phyloP scores from a whole-genome alignment of 92 coral and sea anemone genomes.

The Pocillopora grandis region DNA sequence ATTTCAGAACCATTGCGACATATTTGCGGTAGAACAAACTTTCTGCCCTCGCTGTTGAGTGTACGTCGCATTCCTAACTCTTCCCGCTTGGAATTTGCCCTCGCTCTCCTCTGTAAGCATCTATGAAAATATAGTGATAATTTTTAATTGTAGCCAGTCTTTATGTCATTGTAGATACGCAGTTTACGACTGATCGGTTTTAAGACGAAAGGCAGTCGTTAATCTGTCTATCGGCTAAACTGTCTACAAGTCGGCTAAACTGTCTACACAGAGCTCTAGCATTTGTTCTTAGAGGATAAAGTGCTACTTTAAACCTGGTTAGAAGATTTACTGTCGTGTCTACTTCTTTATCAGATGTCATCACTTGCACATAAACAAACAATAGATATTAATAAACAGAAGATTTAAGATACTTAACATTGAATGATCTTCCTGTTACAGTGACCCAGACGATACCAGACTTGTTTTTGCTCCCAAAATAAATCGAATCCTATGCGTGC shows the following conservation, averaged over 20 bases:
- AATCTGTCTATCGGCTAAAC: slow-evolving; percentile 20
- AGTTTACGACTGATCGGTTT: neutral
- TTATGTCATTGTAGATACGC: neutral
- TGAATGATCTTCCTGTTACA: neutral
- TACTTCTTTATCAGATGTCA: neutral
- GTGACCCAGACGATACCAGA: neutral
- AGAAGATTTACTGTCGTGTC: neutral
- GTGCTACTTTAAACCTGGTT: neutral
- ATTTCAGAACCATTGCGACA: neutral
- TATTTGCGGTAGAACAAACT: slow-evolving; percentile 27
- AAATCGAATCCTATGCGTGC: neutral
- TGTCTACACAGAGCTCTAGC: neutral
- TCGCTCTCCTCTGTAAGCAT: neutral
- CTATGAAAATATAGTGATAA: neutral
- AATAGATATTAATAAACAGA: neutral
- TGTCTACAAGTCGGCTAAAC: neutral
- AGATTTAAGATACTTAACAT: neutral
- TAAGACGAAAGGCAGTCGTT: neutral
- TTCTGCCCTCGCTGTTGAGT: neutral
- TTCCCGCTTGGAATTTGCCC: neutral
- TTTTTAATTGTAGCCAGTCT: neutral
- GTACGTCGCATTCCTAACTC: slow-evolving; percentile 15
- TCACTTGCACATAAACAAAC: slow-evolving; percentile 22
- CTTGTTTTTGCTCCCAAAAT: neutral
- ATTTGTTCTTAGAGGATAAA: neutral